Base-by-base conservation (phyloP, 2,797 vertebrate species). In the Melopsittacus undulatus region DNA sequence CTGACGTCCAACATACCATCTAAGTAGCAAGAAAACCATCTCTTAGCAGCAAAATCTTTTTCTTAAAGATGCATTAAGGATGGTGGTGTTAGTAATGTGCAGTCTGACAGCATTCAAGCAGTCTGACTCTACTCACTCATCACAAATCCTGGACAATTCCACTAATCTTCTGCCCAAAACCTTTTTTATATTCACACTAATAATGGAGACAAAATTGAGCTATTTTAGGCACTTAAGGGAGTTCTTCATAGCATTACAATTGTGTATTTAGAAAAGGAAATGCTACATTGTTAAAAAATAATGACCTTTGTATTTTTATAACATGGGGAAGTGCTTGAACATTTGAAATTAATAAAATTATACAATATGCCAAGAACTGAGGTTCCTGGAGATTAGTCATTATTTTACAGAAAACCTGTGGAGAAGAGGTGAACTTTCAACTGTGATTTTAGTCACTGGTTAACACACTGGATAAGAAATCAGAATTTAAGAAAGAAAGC, bases 401-500 rank as follows among this genome's bases (percentile, higher is more conserved):
- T 81, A 68, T 49, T 70, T 59, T 49, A 78, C 24, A 85, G 66
- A 69, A 92, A 82, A 88, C 83, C 13, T 70, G 34, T 72, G 42
- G 8, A 18, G 20, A 91, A 81, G 43, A 91, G 13, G 8, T 84
- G 56, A 96, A 90, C 63, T 93, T 96, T 87, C 54, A 91, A 46
- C 34, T 56, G 27, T 2, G 1, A 69, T 83, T 90, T 92, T 83
- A 66, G 49, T 62, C 59, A 62, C 34, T 59, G 43, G n/a, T 85
- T 94, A 92, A 91, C 64, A 87, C 45, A 45, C 56, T 54, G 27
- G 51, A 83, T 69, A 90, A 90, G 83, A 36, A 83, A 74, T 46
- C 40, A 70, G 48, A 81, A 68, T 52, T 83, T 81, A 83, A 49
- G 56, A 88, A 76, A 90, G 42, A 81, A 89, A 82, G 83, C 40